A percentile compares a stretch with the other conserved stretches of the same genome.
Evolutionary conservation across 2,113 vertebrate genomes (phyloP).

Genomic region (Zosterops hypoxanthus): DNA sequence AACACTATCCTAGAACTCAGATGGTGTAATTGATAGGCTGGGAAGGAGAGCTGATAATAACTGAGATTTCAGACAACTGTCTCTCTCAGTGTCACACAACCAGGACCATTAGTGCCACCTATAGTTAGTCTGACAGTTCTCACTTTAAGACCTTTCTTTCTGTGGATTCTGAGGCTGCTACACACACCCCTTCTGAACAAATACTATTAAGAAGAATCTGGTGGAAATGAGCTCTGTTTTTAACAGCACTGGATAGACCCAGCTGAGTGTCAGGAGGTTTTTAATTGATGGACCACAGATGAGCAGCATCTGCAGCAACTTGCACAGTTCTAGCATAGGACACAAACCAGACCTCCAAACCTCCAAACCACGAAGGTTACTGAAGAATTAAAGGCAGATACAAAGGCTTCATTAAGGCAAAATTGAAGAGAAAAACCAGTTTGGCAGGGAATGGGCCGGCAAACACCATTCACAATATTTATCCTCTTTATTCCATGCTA

Average conservation of each 20-base stretch:
- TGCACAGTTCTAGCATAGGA: background rate
- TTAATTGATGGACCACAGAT: background rate
- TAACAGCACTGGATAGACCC: background rate
- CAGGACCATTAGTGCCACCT: constrained; percentile 36
- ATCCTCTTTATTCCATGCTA: background rate
- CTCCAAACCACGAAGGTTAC: background rate
- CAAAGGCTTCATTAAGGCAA: background rate
- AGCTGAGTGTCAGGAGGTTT: background rate
- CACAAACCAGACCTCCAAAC: background rate
- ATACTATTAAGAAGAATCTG: background rate
- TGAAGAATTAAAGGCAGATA: background rate
- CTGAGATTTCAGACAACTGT: background rate
- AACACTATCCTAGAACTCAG: background rate
- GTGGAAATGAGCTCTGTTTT: background rate
- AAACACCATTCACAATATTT: background rate
- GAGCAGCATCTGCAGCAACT: fast-evolving
- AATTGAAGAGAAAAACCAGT: background rate
- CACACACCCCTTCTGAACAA: background rate
- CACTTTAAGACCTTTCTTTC: background rate
- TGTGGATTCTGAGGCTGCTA: background rate
- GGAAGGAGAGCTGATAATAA: background rate
- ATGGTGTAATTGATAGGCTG: background rate
- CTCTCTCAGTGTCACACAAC: background rate
- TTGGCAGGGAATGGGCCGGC: background rate
- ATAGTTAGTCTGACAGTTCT: constrained; percentile 12